These are phyloP conservation scores for Aurelia aurita DNA, from an alignment of 30 jellyfish, hydroid and myxozoan species.

Conservation along the genomic window DNA sequence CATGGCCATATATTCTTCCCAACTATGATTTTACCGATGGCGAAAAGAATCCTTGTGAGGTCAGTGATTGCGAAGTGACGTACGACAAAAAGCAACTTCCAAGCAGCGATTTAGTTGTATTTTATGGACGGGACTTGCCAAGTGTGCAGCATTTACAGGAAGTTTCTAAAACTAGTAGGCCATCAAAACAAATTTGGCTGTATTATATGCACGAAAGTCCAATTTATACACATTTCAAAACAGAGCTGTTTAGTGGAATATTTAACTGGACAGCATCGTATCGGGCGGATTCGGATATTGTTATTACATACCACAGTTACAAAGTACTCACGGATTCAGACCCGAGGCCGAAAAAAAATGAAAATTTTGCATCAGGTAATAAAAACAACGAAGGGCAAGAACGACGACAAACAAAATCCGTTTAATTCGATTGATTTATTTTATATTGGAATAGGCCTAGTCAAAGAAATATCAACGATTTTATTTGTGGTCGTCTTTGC, in stretches of 20 bases:
- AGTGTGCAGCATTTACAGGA: constrained; percentile 40
- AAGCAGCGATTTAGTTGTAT: constrained; percentile 79
- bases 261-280: constrained; percentile 91
- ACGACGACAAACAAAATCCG: too few species aligned
- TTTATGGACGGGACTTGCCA: constrained; percentile 92
- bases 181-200: constrained; percentile 69
- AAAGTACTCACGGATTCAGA: constrained; percentile 22
- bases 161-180: constrained; percentile 11
- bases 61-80: constrained; percentile 70
- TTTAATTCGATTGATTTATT: too few species aligned
- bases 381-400: too few species aligned
- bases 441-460: too few species aligned
- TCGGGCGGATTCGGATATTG: constrained; percentile 81
- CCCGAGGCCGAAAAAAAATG: neutral
- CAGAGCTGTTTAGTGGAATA: constrained; percentile 30
- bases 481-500: too few species aligned
- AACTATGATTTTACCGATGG: constrained; percentile 74
- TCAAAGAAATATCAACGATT: too few species aligned
- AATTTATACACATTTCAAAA: constrained; percentile 18
- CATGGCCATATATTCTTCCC: constrained; percentile 82
- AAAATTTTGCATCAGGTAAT: constrained; percentile 85
- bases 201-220: constrained; percentile 96
- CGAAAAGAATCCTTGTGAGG: constrained; percentile 73
- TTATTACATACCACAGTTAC: constrained; percentile 59
- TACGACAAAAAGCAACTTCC: constrained; percentile 56